phyloP scores from a whole-genome alignment of 2,888 invertebrate species.

The Sesamia inferens region DNA sequence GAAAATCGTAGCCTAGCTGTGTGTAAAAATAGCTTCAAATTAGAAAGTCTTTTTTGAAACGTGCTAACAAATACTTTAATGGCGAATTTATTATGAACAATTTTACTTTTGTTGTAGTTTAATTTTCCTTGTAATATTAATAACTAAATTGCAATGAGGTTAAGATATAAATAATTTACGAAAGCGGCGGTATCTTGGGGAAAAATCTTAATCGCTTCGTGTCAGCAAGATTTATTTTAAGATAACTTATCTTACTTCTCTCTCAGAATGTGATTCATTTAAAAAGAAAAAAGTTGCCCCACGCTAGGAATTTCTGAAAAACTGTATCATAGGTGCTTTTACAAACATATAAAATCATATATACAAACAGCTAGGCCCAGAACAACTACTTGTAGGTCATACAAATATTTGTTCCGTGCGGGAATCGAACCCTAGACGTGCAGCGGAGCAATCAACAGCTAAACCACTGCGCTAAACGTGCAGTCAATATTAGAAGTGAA shows the following conservation, averaged over 20 bases:
- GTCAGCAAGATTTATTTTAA: slow-evolving; percentile 38
- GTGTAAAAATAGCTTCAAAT: background rate
- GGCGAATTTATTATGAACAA: background rate
- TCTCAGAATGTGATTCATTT: too few relatives aligned
- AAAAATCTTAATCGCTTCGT: slow-evolving; percentile 32
- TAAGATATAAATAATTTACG: slow-evolving; percentile 30
- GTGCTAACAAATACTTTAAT: background rate
- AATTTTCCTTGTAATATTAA: slow-evolving; percentile 8
- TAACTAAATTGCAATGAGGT: slow-evolving; percentile 25
- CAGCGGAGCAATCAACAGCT: too few relatives aligned
- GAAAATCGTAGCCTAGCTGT: too few relatives aligned
- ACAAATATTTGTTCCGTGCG: too few relatives aligned
- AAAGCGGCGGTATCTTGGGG: slow-evolving; percentile 9
- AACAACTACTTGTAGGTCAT: too few relatives aligned
- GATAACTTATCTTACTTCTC: slow-evolving; percentile 11
- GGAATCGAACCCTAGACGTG: too few relatives aligned
- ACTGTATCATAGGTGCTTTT: too few relatives aligned
- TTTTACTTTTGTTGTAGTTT: background rate
- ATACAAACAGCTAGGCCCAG: too few relatives aligned
- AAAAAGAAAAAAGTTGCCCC: too few relatives aligned
- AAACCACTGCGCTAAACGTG: background rate
- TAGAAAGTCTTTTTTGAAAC: background rate
- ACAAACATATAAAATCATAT: too few relatives aligned
- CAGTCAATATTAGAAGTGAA: slow-evolving; percentile 31
- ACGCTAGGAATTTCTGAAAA: too few relatives aligned